phyloP scores from a whole-genome alignment of 1,140 invertebrate genomes.

The Popillia japonica region DNA sequence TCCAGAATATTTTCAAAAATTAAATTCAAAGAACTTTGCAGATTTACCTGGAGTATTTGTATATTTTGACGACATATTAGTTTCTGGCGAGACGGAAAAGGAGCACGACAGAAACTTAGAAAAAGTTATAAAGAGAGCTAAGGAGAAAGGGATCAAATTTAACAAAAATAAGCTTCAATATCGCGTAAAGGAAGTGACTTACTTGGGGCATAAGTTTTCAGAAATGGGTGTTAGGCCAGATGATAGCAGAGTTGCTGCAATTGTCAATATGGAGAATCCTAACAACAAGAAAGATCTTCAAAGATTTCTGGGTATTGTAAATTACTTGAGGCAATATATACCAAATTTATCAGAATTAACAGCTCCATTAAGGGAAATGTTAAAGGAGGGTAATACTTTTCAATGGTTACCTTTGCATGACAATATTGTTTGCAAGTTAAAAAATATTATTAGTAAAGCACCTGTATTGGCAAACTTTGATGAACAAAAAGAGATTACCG shows the following conservation, averaged over 20 bases:
- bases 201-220: not conserved
- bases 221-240: not conserved
- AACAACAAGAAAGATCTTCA: too few species aligned
- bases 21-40: conserved; percentile 44
- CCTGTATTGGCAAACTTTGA: too few species aligned
- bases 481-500: too few species aligned
- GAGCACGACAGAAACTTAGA: conserved; percentile 52
- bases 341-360: conserved; percentile 24
- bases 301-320: too few species aligned
- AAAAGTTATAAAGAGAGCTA: conserved; percentile 49
- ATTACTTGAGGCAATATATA: conserved; percentile 37
- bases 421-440: conserved; percentile 44
- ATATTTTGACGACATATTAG: conserved; percentile 53
- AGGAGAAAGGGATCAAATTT: conserved; percentile 47
- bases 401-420: conserved; percentile 44
- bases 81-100: conserved; percentile 44
- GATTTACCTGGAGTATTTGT: conserved; percentile 47
- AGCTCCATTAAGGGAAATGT: conserved; percentile 43
- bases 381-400: conserved; percentile 46
- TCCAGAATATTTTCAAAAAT: conserved; percentile 40
- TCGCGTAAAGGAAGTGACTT: not conserved
- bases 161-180: conserved; percentile 51
- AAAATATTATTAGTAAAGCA: too few species aligned
- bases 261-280: too few species aligned
- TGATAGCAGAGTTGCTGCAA: too few species aligned